phyloP scores from a whole-genome alignment of 1,140 invertebrate genomes.

The Drosophila trapezifrons region DNA sequence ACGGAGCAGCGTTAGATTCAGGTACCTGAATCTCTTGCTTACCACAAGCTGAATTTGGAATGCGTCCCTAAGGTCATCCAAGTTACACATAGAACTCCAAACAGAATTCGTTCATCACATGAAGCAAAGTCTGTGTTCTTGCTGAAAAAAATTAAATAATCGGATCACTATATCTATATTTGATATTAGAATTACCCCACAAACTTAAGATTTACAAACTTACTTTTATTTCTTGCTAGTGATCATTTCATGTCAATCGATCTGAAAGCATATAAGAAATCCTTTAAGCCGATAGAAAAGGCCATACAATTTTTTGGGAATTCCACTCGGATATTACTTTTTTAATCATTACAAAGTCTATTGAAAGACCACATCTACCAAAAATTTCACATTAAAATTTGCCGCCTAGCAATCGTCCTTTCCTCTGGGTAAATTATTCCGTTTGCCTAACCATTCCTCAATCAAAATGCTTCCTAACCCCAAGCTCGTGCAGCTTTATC shows the following conservation, averaged over 20 bases:
- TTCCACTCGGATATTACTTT: not conserved
- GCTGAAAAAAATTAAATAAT: too few species aligned
- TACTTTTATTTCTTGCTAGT: too few species aligned
- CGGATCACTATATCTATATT: not conserved
- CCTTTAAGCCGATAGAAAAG: too few species aligned
- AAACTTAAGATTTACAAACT: not conserved
- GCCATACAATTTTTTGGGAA: not conserved
- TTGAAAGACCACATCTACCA: not conserved
- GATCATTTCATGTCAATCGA: too few species aligned
- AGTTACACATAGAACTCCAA: too few species aligned
- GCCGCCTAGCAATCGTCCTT: not conserved
- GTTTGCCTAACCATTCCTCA: conserved; percentile 7
- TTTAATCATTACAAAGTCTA: not conserved
- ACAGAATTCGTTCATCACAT: too few species aligned
- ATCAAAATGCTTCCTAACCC: not conserved
- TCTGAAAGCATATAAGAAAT: too few species aligned
- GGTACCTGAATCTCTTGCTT: too few species aligned
- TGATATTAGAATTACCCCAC: not conserved
- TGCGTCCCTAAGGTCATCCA: too few species aligned
- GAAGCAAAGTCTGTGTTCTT: too few species aligned
- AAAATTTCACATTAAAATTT: not conserved
- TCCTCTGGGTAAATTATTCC: conserved; percentile 4
- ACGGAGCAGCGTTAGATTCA: too few species aligned
- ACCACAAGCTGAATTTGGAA: too few species aligned
- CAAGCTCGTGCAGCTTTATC: not conserved